A percentile compares a stretch with the other conserved stretches of the same genome.
Conservation (phyloP, 2,113 vertebrate species). For the Uropsilus gracilis region DNA sequence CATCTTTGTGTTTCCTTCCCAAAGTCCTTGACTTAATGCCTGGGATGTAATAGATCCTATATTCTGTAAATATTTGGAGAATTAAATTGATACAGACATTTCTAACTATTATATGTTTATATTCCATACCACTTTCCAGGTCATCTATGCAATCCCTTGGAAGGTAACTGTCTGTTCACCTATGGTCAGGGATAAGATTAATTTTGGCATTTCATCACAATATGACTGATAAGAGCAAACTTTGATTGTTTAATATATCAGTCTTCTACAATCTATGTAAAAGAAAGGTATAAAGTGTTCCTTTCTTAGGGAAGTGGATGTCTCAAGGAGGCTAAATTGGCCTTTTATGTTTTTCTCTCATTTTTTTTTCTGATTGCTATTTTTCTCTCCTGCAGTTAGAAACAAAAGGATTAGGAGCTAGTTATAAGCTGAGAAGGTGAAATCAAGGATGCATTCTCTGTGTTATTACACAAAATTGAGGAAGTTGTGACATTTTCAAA, state of each 20-base stretch:
- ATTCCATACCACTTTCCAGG: neutral
- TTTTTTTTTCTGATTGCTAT: neutral
- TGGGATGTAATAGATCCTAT: neutral
- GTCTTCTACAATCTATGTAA: neutral
- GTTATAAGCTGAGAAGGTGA: neutral
- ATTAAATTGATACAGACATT: neutral
- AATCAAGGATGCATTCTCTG: neutral
- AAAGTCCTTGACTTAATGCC: neutral
- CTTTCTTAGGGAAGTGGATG: neutral
- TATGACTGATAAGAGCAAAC: conserved; percentile 1
- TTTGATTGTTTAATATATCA: conserved; percentile 46
- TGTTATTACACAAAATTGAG: neutral
- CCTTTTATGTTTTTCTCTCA: neutral
- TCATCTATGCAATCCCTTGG: conserved; percentile 2
- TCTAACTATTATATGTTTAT: conserved; percentile 19
- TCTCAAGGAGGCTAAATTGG: neutral
- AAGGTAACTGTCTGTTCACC: neutral
- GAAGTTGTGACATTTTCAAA: neutral
- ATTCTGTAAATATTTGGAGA: conserved; percentile 11
- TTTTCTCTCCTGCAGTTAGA: neutral
- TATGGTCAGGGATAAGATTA: conserved; percentile 1
- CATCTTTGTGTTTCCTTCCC: neutral
- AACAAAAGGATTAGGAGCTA: neutral
- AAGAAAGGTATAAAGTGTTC: neutral
- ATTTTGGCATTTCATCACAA: neutral